Evolutionary conservation across 2,797 vertebrate species (phyloP), one percentile per base, ranked within the genome.

Genomic region (Synaphobranchus kaupii): DNA sequence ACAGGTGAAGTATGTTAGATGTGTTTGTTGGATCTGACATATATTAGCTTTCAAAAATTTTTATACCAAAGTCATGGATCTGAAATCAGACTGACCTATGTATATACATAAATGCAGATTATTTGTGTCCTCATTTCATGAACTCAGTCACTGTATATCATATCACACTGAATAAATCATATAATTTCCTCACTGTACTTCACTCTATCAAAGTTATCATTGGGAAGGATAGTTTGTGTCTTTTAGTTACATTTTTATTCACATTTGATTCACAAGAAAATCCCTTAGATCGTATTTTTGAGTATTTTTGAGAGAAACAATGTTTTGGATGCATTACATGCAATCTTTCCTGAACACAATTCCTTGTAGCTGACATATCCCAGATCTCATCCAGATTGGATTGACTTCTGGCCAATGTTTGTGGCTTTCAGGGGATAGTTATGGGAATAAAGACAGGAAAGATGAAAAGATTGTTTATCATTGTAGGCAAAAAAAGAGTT

Each of bases 221-320:
- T 31, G 10, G 28, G n/a, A n/a, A 17, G 4, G 1, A 1, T 17
- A 1, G 20, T 25, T 50, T 81, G 31, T 34, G 9, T 44, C n/a
- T n/a, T 10, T 17, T 48, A 20, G 22, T 5, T 48, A 13, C 44
- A 4, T 81, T 81, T 28, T 82, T n/a, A n/a, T n/a, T n/a, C n/a
- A n/a, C n/a, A 28, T 22, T 63, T 81, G 20, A 2, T 82, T 84
- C 52, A 84, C 85, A 17, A 52, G 73, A 90, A 89, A 84, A 86
- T n/a, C 86, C 85, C 89, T 89, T 52, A 87, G 86, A 87, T 10
- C 84, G 84, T 85, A 89, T 92, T 88, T 90, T 83, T n/a, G n/a
- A 10, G 25, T 56, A 28, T 54, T n/a, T n/a, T n/a, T n/a, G n/a
- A n/a, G n/a, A 50, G 85, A 20, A 28, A 50, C n/a, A 54, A 58